phyloP scores from a whole-genome alignment of 2,797 vertebrate genomes.

The Trematomus bernacchii region DNA sequence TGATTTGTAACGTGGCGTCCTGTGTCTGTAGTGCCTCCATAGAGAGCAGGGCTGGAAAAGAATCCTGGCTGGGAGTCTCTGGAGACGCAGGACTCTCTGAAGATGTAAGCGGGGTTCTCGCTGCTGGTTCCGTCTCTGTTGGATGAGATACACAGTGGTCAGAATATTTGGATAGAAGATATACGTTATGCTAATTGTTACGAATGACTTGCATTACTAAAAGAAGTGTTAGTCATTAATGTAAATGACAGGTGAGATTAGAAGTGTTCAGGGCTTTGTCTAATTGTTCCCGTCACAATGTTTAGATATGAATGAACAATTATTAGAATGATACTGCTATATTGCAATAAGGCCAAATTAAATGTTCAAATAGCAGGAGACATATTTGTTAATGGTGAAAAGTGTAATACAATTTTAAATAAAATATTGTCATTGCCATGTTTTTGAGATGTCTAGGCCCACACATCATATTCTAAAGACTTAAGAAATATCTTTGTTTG shows the following conservation, averaged over 20 bases:
- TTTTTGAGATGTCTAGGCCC: no score
- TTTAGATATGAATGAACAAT: background rate
- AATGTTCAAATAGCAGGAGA: no score
- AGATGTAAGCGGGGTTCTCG: conserved; percentile 54
- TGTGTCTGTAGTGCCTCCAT: conserved; percentile 61
- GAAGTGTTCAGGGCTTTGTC: background rate
- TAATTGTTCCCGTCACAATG: background rate
- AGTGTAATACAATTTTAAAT: no score
- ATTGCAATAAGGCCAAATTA: no score
- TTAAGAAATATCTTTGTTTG: no score
- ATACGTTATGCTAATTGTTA: no score
- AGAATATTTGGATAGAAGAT: background rate
- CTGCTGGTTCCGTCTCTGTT: conserved; percentile 77
- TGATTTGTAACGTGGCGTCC: conserved; percentile 66
- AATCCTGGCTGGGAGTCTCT: conserved; percentile 56
- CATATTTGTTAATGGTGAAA: no score
- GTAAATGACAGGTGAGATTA: background rate
- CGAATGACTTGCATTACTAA: no score
- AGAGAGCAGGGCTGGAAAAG: conserved; percentile 57
- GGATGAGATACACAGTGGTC: conserved; percentile 25
- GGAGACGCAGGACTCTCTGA: conserved; percentile 64
- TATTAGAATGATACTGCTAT: no score
- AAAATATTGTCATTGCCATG: no score
- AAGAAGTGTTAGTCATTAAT: no score
- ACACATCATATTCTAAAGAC: no score